Conservation (phyloP, 1,140 invertebrate genomes). For the Cardiocondyla obscurior region DNA sequence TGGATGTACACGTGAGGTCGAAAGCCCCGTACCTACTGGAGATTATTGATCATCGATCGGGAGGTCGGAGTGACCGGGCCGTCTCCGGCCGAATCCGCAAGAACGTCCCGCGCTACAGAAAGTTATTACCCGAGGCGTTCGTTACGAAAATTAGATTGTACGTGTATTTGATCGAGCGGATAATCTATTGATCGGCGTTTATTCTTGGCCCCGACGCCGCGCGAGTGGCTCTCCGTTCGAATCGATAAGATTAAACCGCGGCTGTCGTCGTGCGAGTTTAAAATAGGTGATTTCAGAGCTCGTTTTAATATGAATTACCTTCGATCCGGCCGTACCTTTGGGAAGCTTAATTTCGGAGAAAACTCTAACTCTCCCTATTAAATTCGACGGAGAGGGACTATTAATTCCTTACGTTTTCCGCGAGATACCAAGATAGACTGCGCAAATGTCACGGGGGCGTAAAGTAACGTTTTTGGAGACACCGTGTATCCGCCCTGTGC, state of each 20-base stretch:
- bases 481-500: neutral
- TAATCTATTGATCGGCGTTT: constrained; percentile 40
- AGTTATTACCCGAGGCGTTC: constrained; percentile 48
- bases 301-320: neutral
- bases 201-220: neutral
- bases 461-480: neutral
- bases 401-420: neutral
- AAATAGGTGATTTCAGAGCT: too few species aligned
- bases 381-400: neutral
- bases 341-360: neutral
- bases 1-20: constrained; percentile 57
- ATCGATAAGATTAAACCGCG: constrained; percentile 8
- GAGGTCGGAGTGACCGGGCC: neutral
- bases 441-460: neutral
- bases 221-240: neutral
- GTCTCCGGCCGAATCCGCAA: constrained; percentile 41
- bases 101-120: constrained; percentile 33
- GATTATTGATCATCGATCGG: constrained; percentile 61
- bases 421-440: neutral
- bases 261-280: neutral
- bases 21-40: constrained; percentile 21
- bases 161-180: constrained; percentile 44
- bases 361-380: neutral
- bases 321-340: neutral
- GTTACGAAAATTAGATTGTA: constrained; percentile 57